Conservation (phyloP, 2,888 invertebrate species). For the Tachina grossa region DNA sequence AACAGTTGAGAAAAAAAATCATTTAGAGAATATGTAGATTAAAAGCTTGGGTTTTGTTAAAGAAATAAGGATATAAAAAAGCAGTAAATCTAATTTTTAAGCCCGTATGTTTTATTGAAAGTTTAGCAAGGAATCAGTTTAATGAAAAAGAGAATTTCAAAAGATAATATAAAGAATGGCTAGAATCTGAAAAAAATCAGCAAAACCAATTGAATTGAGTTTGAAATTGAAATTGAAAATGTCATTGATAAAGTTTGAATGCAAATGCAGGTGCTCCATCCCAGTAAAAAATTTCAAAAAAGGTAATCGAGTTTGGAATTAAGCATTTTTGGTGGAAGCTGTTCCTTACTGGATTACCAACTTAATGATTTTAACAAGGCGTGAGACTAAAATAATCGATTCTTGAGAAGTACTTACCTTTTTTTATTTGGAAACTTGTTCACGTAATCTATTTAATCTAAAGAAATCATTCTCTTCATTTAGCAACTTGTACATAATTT, state of each 20-base stretch:
- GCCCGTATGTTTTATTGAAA: neutral
- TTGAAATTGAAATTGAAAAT: conserved; percentile 68
- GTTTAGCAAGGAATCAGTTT: conserved; percentile 44
- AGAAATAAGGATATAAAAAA: conserved; percentile 1
- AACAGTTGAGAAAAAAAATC: conserved; percentile 8
- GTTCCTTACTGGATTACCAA: too few relatives aligned
- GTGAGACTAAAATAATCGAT: too few relatives aligned
- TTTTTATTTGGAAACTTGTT: too few relatives aligned
- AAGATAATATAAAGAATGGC: conserved; percentile 27
- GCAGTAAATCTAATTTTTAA: conserved; percentile 32
- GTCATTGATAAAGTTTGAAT: conserved; percentile 54
- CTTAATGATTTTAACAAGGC: too few relatives aligned
- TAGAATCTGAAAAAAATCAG: conserved; percentile 2
- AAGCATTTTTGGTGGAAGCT: too few relatives aligned
- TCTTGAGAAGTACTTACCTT: too few relatives aligned
- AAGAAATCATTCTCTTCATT: too few relatives aligned
- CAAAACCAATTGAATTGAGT: conserved; percentile 57
- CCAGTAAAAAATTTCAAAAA: too few relatives aligned
- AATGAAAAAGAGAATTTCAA: conserved; percentile 47
- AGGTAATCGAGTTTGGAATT: too few relatives aligned
- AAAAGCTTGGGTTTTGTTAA: neutral
- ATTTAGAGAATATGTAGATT: neutral
- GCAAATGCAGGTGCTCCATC: conserved; percentile 22
- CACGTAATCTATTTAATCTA: too few relatives aligned
- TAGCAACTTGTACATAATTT: too few relatives aligned